Base-by-base conservation (phyloP, 2,888 invertebrate species). In the Papilio gigon region DNA sequence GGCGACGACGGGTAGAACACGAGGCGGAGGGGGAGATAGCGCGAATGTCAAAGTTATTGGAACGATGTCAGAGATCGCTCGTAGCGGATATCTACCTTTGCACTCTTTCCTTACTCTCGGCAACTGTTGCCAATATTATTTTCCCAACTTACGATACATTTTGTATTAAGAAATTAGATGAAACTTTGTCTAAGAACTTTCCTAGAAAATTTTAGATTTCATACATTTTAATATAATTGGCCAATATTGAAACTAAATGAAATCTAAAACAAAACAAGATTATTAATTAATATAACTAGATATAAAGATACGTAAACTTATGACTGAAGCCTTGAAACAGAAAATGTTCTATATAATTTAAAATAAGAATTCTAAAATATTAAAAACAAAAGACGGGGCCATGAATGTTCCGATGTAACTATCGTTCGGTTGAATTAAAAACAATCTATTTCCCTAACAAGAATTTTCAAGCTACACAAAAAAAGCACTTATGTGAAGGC, bases 21-120 rank as follows among this genome's bases (percentile, higher is more conserved):
- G 33, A 74, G 71, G 69, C 50, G 75, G 72, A 74, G 77, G 73
- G 76, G 71, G 63, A 81, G 85, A 85, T 84, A 86, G 82, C 81
- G 80, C 75, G 78, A 76, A 80, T 83, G 86, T 87, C 88, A 87
- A 87, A 89, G 80, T 89, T 90, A 89, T 89, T 89, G 89, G 88
- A 87, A 85, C 84, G 82, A 81, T 86, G 88, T 88, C 90, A 89
- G 84, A 85, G 86, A 89, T 86, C 85, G 86, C 78, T 82, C 76
- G 81, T 77, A 80, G 77, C 78, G 84, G 84, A 84, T 84, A 84
- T 83, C 85, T 84, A 83, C 83, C 83, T 82, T 78, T 80, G 78
- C 80, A 79, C 82, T 83, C 75, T 78, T 82, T 79, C 77, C 75
- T 77, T 72, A 73, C 73, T 74, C 69, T 73, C 72, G 74, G 73